Base-by-base conservation (phyloP, 2,113 vertebrate species). In the Spea multiplicata region DNA sequence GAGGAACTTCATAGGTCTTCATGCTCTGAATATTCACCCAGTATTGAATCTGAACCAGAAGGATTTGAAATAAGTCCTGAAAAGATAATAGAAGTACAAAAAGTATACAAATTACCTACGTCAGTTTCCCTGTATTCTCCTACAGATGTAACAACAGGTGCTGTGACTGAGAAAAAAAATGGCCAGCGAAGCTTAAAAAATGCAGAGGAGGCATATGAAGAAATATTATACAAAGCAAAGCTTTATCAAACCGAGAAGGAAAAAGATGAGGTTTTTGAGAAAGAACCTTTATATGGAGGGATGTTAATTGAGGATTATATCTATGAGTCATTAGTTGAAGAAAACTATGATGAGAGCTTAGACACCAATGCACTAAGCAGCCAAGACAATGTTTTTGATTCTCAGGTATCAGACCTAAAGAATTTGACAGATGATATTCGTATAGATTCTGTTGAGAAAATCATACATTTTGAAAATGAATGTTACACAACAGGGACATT, bases 291-390 rank as follows among this genome's bases (percentile, higher is more conserved):
- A 16, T 98, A 97, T 84, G 96, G 94, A 49, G 97, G 97, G 67
- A 96, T 99, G 96, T 55, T 96, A 84, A 98, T 98, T 88, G 96
- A 99, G 74, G 97, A 99, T 89, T 99, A 98, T 87, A 96, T 97
- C 86, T 99, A 99, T 81, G 96, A 98, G 80, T 96, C 96, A 64
- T 91, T 99, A 84, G 91, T 99, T 73, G 96, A 95, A 80, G 95
- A 95, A 55, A 88, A 91, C 8, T 93, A 93, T 83, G 88, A 85
- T 86, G 92, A 91, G 80, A 83, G 86, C 6, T 86, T 86, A 47
- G 86, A 92, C 46, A 64, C 85, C 13, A 88, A n/a, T 81, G 81
- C 91, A 77, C 74, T 90, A 76, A 73, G 81, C 71, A 83, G 84
- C 77, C 87, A 90, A 74, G 92, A 94, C 45, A 91, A 74, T 81